Evolutionary conservation across 1,140 invertebrate genomes (phyloP), one percentile per base, ranked within the genome.

Genomic region (Venturia canescens): DNA sequence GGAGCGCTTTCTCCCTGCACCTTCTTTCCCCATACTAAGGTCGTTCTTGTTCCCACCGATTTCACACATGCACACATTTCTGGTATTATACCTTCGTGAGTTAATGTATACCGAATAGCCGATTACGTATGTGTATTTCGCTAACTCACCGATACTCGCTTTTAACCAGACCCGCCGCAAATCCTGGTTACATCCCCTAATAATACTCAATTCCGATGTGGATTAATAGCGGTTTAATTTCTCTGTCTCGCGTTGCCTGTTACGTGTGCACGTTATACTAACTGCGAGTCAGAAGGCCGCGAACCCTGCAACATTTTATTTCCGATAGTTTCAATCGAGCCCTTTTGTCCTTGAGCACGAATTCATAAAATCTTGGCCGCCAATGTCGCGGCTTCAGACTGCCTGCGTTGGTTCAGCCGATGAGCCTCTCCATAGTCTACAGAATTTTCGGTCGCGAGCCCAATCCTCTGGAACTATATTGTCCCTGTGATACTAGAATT

Each of bases 121-220:
- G n/a, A 18, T 79, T 79, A 23, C 77, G 63, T 75, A 67, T 57
- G 18, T 79, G 66, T 69, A 67, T 69, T 15, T 16, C 27, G 38
- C 75, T 23, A 50, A 71, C 66, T 66, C 74, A 50, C 71, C 75
- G 75, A 82, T 87, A 84, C 83, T 86, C 82, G 88, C 88, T 89
- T 91, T 90, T 88, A 91, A 90, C 90, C 88, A 87, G 88, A 88
- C 86, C 86, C 80, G 83, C 87, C 85, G 82, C 86, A 90, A 92
- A 91, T 91, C 91, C 90, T 82, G 83, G 84, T 84, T 90, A 87
- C 87, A 88, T 89, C 86, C 90, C 86, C 87, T 89, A 91, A 90
- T 91, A 91, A 91, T 90, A 91, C 90, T 91, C 90, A 91, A 91
- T 92, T 90, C 88, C 90, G 87, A 88, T 91, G 87, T 90, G 90